These are phyloP conservation scores for Amphibalanus amphitrite DNA, from an alignment of 1,140 invertebrate species.

Conservation along the genomic window DNA sequence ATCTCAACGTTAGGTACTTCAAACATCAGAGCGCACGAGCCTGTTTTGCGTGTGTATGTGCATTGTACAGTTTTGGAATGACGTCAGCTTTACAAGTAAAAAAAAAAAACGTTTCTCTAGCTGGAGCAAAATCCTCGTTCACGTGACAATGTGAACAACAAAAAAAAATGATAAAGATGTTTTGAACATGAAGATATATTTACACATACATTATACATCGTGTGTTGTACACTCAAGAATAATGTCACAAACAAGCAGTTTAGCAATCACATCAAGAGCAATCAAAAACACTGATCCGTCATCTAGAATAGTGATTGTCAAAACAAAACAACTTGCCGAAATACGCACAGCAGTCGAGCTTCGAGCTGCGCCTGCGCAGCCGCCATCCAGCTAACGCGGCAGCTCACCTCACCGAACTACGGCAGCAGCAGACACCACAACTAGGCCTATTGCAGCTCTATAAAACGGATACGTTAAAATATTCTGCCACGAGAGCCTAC, in stretches of 20 bases:
- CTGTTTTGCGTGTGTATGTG: too few species aligned
- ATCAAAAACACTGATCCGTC: background rate
- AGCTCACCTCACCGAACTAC: background rate
- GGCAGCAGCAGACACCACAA: background rate
- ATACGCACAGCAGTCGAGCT: background rate
- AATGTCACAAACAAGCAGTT: conserved; percentile 1
- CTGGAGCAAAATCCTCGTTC: too few species aligned
- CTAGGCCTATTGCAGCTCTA: conserved; percentile 1
- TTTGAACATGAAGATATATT: background rate
- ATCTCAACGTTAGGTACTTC: too few species aligned
- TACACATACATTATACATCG: background rate
- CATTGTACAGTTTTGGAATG: too few species aligned
- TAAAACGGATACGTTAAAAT: conserved; percentile 1
- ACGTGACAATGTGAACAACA: too few species aligned
- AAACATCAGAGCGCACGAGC: too few species aligned
- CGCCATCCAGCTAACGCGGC: too few species aligned
- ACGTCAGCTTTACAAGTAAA: too few species aligned
- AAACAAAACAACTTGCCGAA: background rate
- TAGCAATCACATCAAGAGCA: conserved; percentile 1
- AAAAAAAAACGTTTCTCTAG: too few species aligned
- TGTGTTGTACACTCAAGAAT: conserved; percentile 1
- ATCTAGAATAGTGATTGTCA: conserved; percentile 2
- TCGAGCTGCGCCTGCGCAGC: background rate
- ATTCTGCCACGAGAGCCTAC: background rate
- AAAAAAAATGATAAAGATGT: too few species aligned